Evolutionary conservation across 2,113 vertebrate genomes (phyloP).

Genomic region (Marmota flaviventris): DNA sequence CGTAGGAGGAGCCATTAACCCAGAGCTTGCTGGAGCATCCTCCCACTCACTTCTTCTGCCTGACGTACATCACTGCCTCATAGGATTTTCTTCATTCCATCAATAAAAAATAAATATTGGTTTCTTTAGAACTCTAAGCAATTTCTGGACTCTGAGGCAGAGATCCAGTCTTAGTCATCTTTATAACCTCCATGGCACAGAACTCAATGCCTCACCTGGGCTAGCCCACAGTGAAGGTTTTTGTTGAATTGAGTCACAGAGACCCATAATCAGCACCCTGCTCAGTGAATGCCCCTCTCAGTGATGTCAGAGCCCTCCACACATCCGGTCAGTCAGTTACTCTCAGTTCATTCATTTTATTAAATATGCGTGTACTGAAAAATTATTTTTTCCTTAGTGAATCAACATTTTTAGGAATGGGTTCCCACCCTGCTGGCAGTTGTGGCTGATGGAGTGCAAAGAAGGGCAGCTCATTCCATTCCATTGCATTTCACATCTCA

Average conservation of each 20-base stretch:
- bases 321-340: neutral
- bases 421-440: neutral
- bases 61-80: neutral
- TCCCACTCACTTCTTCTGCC: neutral
- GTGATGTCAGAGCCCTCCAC: too few species aligned
- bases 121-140: neutral
- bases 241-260: neutral
- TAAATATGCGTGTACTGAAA: neutral
- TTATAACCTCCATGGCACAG: neutral
- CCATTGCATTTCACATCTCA: fast-evolving
- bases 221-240: neutral
- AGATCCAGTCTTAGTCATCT: neutral
- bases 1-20: neutral
- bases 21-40: neutral
- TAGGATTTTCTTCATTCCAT: neutral
- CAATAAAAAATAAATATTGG: neutral
- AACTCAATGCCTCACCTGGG: neutral
- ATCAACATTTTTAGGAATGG: neutral
- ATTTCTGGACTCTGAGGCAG: neutral
- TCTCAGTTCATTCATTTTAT: neutral
- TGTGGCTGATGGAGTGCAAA: neutral
- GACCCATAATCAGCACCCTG: neutral
- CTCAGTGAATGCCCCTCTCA: too few species aligned
- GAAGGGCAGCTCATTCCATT: neutral
- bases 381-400: neutral